Percentiles rank a stretch among this genome's conserved stretches.
Evolutionary conservation across 2,113 vertebrate species (phyloP).

Genomic region (Urocynchramus pylzowi): DNA sequence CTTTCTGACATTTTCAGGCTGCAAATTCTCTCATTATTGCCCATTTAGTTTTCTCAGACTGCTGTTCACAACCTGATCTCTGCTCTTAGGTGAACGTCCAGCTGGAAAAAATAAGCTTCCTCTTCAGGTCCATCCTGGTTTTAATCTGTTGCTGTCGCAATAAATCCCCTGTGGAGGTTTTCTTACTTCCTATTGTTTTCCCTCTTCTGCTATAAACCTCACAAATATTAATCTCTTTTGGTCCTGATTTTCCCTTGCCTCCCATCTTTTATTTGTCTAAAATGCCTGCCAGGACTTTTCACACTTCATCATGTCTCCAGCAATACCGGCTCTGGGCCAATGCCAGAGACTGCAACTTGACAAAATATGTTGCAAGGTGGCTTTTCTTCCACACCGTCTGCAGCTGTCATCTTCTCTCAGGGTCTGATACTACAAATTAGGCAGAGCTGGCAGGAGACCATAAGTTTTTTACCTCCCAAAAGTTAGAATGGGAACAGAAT

Average conservation of each 20-base stretch:
- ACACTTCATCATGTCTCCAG: conserved; percentile 78
- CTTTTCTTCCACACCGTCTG: conserved; percentile 58
- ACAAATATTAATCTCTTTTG: conserved; percentile 75
- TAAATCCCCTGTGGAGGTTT: conserved; percentile 45
- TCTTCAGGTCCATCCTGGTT: conserved; percentile 68
- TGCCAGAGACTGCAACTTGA: conserved; percentile 68
- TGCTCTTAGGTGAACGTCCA: conserved; percentile 58
- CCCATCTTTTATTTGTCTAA: conserved; percentile 69
- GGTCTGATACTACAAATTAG: conserved; percentile 60
- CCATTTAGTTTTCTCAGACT: conserved; percentile 58
- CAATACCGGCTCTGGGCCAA: conserved; percentile 65
- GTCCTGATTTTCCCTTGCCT: conserved; percentile 64
- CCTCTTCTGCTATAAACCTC: conserved; percentile 70
- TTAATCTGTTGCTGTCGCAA: conserved; percentile 68
- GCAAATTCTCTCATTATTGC: conserved; percentile 46
- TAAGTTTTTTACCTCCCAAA: conserved; percentile 21
- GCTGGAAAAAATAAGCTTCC: conserved; percentile 74
- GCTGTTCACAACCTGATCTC: conserved; percentile 36
- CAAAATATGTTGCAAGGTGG: conserved; percentile 71
- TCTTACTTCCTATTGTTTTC: conserved; percentile 75
- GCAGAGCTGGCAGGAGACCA: background rate
- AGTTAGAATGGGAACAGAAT: conserved; percentile 21
- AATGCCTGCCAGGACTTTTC: conserved; percentile 75
- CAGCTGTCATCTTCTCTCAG: conserved; percentile 67
- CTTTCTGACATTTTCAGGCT: background rate